Conservation (phyloP, 1,140 invertebrate species). For the Plectrocnemia conspersa region DNA sequence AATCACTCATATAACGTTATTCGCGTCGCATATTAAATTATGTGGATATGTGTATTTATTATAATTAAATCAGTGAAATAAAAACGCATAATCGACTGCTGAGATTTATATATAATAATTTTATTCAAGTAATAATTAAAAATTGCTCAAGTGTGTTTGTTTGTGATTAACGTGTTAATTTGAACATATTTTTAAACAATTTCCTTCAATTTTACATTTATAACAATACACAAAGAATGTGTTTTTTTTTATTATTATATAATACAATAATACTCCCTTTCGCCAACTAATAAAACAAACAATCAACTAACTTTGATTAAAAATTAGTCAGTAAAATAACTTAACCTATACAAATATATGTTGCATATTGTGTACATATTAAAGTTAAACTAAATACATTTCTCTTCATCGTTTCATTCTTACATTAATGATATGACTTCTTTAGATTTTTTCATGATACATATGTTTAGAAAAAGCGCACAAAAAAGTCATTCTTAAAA, state of each 20-base stretch:
- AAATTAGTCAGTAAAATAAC: no score
- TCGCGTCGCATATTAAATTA: no score
- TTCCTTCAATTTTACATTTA: background rate
- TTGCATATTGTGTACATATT: constrained; percentile 7
- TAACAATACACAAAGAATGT: constrained; percentile 1
- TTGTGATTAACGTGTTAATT: constrained; percentile 8
- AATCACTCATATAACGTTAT: no score
- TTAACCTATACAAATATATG: no score
- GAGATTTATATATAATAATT: constrained; percentile 21
- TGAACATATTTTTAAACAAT: constrained; percentile 17
- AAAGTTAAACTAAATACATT: constrained; percentile 5
- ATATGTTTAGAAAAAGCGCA: no score
- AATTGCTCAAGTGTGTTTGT: constrained; percentile 15
- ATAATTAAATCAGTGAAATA: background rate
- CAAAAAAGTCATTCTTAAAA: no score
- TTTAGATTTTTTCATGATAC: no score
- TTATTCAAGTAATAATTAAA: constrained; percentile 15
- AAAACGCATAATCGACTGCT: constrained; percentile 6
- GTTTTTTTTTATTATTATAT: background rate
- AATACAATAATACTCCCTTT: background rate
- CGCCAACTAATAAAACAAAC: background rate
- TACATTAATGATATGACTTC: constrained; percentile 18
- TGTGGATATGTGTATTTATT: no score
- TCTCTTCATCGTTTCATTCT: constrained; percentile 8
- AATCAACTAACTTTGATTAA: background rate